Conservation (phyloP, 2,888 invertebrate genomes). For the Ryuthela nishihirai region DNA sequence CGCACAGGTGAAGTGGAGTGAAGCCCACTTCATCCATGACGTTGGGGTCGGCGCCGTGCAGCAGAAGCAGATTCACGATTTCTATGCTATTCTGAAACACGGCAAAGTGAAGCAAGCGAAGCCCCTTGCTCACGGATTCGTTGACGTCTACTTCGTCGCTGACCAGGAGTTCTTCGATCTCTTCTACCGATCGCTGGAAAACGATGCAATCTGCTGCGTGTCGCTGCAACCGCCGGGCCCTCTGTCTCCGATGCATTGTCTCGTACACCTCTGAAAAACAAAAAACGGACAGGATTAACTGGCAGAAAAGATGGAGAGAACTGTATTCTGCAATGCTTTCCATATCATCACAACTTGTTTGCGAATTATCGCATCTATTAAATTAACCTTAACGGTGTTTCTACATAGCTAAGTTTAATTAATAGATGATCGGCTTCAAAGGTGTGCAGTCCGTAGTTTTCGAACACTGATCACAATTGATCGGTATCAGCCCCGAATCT, state of each 20-base stretch:
- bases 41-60: constrained; percentile 75
- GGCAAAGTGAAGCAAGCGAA: constrained; percentile 86
- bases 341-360: too few relatives aligned
- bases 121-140: constrained; percentile 56
- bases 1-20: constrained; percentile 83
- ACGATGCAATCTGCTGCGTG: constrained; percentile 20
- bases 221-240: constrained; percentile 8
- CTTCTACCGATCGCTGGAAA: neutral
- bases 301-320: too few relatives aligned
- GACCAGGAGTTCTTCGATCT: constrained; percentile 9
- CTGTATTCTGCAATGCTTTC: too few relatives aligned
- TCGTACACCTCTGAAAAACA: constrained; percentile 20
- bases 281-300: too few relatives aligned
- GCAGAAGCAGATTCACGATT: constrained; percentile 72
- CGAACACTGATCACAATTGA: too few relatives aligned
- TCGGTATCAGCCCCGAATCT: too few relatives aligned
- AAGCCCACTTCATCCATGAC: constrained; percentile 86
- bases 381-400: too few relatives aligned
- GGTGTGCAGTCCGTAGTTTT: too few relatives aligned
- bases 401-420: too few relatives aligned
- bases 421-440: too few relatives aligned
- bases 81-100: constrained; percentile 75
- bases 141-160: constrained; percentile 36
- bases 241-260: constrained; percentile 5
- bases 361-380: too few relatives aligned